Percentiles rank a stretch among this genome's conserved stretches.
phyloP scores from a whole-genome alignment of 2,113 vertebrate genomes.

The Zeus faber region DNA sequence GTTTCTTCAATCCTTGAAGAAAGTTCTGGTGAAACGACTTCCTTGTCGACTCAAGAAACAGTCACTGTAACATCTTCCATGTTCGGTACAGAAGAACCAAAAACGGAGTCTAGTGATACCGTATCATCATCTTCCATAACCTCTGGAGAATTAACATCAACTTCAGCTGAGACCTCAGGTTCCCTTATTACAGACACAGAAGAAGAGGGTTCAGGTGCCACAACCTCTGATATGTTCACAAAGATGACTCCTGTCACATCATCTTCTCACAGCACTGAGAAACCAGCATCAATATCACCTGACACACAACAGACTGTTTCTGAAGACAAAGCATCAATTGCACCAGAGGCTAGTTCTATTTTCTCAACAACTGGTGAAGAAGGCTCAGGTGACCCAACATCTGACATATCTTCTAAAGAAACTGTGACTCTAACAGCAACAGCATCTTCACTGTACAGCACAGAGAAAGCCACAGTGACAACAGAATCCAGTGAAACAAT shows the following conservation, averaged over 20 bases:
- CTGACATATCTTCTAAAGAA: too few relatives aligned
- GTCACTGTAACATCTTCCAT: neutral
- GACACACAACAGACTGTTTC: neutral
- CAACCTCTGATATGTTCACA: neutral
- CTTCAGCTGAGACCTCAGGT: neutral
- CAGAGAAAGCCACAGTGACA: constrained; percentile 3
- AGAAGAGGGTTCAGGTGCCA: neutral
- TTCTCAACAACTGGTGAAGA: too few relatives aligned
- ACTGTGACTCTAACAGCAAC: neutral
- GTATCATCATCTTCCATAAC: neutral
- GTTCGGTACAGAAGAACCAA: neutral
- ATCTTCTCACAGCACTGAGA: neutral
- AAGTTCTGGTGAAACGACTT: too few relatives aligned
- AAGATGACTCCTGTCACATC: neutral
- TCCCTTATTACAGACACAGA: neutral
- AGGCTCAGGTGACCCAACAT: too few relatives aligned
- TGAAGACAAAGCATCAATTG: neutral
- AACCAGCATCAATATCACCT: neutral
- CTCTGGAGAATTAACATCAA: neutral
- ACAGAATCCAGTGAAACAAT: neutral
- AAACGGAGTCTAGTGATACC: neutral
- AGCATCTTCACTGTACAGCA: neutral
- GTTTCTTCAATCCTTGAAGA: too few relatives aligned
- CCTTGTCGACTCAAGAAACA: neutral
- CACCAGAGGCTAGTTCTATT: too few relatives aligned